These are phyloP conservation scores for Diplodus puntazzo DNA, from an alignment of 2,797 vertebrate species.

Conservation along the genomic window DNA sequence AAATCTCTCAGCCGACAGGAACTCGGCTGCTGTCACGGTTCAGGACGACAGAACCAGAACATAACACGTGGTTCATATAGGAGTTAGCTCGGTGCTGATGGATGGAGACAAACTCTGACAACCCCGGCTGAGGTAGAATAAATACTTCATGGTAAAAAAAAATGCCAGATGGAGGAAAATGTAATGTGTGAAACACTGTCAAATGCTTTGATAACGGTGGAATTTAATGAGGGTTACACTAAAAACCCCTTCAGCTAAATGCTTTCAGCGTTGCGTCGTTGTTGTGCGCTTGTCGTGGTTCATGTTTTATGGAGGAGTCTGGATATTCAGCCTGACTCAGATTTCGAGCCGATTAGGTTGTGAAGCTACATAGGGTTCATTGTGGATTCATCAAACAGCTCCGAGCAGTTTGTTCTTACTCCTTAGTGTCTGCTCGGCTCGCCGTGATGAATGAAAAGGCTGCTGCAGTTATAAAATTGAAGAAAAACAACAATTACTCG, in stretches of 20 bases:
- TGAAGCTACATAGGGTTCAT: neutral
- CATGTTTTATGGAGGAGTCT: constrained; percentile 45
- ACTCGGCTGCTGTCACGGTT: constrained; percentile 5
- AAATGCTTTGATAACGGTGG: constrained; percentile 36
- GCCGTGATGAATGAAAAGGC: constrained; percentile 8
- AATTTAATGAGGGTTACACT: constrained; percentile 19
- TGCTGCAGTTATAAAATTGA: neutral
- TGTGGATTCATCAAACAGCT: constrained; percentile 4
- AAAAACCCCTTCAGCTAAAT: constrained; percentile 21
- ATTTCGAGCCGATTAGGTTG: constrained; percentile 31
- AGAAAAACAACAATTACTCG: neutral
- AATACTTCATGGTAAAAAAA: constrained; percentile 58
- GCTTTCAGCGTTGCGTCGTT: neutral
- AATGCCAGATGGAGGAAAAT: constrained; percentile 40
- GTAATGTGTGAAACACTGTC: constrained; percentile 58
- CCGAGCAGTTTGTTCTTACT: neutral
- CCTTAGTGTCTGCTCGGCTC: neutral
- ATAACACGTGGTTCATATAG: neutral
- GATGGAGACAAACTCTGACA: constrained; percentile 46
- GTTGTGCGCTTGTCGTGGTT: constrained; percentile 17
- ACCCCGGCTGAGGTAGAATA: constrained; percentile 46
- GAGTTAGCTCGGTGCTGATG: constrained; percentile 14
- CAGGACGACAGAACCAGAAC: constrained; percentile 27
- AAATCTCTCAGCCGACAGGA: constrained; percentile 48
- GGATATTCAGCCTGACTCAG: constrained; percentile 9